phyloP scores from a whole-genome alignment of 1,140 invertebrate species.

The Apolygus lucorum region DNA sequence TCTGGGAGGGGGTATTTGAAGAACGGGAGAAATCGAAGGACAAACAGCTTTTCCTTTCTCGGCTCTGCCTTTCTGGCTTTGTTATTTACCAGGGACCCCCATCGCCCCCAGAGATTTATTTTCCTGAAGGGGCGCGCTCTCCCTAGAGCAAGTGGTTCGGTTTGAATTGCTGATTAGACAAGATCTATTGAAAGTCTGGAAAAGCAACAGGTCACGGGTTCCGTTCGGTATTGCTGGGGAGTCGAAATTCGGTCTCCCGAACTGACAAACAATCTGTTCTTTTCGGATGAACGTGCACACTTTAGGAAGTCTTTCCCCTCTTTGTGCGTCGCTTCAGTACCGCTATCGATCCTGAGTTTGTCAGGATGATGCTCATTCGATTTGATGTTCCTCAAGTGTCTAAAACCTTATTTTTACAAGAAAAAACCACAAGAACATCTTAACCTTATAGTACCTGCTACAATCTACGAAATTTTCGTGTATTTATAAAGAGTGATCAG shows the following conservation, averaged over 20 bases:
- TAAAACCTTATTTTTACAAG: no score
- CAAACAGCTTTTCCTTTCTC: slow-evolving; percentile 8
- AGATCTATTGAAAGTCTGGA: slow-evolving; percentile 11
- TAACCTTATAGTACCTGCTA: no score
- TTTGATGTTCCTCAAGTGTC: no score
- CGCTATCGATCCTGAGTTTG: no score
- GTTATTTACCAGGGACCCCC: slow-evolving; percentile 5
- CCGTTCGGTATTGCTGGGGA: background rate
- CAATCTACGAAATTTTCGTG: no score
- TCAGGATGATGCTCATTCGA: no score
- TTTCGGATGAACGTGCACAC: no score
- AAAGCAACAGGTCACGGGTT: slow-evolving; percentile 1
- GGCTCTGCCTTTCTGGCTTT: background rate
- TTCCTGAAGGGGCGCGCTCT: background rate
- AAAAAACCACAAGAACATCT: no score
- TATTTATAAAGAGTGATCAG: no score
- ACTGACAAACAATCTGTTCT: background rate
- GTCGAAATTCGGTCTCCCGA: no score
- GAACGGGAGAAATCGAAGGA: background rate
- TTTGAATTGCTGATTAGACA: slow-evolving; percentile 16
- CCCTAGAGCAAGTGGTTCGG: slow-evolving; percentile 3
- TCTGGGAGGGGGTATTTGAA: slow-evolving; percentile 3
- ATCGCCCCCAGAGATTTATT: background rate
- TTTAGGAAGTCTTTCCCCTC: no score
- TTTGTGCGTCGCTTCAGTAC: no score